phyloP scores from a whole-genome alignment of 2,888 invertebrate species.

The Sminthurides aquaticus region DNA sequence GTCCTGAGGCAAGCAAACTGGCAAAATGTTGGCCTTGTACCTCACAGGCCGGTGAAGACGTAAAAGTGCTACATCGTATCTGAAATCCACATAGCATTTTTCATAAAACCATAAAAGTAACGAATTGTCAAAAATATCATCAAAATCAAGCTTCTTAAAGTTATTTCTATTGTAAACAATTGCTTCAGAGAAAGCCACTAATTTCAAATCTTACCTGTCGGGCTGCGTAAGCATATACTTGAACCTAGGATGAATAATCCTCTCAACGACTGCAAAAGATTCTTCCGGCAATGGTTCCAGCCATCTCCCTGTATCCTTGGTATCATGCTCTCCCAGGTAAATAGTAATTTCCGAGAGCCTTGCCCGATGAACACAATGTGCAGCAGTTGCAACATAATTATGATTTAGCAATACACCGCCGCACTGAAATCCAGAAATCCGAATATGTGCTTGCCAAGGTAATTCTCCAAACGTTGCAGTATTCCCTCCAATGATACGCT shows the following conservation, averaged over 20 bases:
- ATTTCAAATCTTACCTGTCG: constrained; percentile 60
- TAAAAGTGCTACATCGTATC: constrained; percentile 64
- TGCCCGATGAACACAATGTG: constrained; percentile 64
- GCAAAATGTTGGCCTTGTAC: constrained; percentile 62
- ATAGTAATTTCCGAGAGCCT: constrained; percentile 64
- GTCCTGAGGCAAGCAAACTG: constrained; percentile 66
- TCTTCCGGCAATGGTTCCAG: constrained; percentile 60
- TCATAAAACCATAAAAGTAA: neutral
- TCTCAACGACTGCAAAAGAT: constrained; percentile 61
- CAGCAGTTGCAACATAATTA: constrained; percentile 69
- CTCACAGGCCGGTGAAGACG: constrained; percentile 61
- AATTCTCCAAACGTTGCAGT: constrained; percentile 71
- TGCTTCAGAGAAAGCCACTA: too few species aligned
- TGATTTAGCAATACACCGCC: constrained; percentile 71
- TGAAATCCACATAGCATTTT: too few species aligned
- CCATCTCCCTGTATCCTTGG: constrained; percentile 59
- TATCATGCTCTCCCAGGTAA: constrained; percentile 72
- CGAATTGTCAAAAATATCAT: neutral
- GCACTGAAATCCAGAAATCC: constrained; percentile 73
- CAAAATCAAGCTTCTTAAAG: neutral
- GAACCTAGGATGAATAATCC: constrained; percentile 71
- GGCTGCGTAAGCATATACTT: constrained; percentile 74
- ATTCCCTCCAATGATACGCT: constrained; percentile 72
- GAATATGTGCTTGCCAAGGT: constrained; percentile 79
- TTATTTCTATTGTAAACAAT: neutral